These are phyloP conservation scores for Plotosus lineatus DNA, from an alignment of 2,113 vertebrate species.

Conservation along the genomic window DNA sequence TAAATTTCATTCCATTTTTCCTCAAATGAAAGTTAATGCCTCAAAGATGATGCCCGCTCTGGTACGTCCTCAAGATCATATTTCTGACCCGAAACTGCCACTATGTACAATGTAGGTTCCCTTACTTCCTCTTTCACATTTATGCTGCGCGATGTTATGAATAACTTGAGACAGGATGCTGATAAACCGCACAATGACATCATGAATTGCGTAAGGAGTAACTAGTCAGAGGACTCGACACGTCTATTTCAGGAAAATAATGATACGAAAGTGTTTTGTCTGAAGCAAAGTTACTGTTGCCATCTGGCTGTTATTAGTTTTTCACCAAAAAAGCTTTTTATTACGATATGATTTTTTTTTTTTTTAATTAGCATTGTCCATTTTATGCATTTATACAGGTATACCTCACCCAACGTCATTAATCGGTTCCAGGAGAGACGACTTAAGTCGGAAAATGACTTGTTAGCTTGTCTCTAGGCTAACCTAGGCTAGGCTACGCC, in stretches of 20 bases:
- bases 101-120: neutral
- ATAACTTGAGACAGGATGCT: neutral
- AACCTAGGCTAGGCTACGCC: too few species aligned
- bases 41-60: neutral
- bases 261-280: neutral
- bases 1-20: conserved; percentile 17
- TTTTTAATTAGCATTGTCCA: too few species aligned
- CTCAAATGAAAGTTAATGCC: neutral
- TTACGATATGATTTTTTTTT: too few species aligned
- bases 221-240: neutral
- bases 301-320: neutral
- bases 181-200: neutral
- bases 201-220: neutral
- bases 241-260: neutral
- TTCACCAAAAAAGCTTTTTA: neutral
- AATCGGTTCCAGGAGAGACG: too few species aligned
- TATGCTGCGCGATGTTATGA: neutral
- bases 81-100: neutral
- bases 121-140: conserved; percentile 17
- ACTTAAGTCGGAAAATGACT: too few species aligned
- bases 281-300: neutral
- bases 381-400: too few species aligned
- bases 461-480: too few species aligned
- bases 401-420: too few species aligned
- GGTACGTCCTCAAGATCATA: neutral